Conservation (phyloP, 2,113 vertebrate species). For the Microcebus ravelobensis region DNA sequence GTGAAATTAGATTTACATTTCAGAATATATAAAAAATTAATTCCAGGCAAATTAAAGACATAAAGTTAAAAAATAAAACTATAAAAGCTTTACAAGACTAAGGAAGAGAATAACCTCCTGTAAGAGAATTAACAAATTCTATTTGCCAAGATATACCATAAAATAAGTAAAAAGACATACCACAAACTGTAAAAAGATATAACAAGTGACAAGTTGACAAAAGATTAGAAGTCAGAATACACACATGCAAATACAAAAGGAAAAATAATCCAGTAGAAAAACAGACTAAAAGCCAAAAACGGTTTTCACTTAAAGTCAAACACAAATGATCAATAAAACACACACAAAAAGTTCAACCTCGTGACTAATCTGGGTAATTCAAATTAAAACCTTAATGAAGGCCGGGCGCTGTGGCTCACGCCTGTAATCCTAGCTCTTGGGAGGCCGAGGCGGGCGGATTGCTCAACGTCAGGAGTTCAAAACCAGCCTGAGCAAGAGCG, state of each 20-base stretch:
- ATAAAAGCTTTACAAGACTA: background rate
- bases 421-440: too few species aligned
- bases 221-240: background rate
- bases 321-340: background rate
- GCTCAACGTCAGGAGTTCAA: too few species aligned
- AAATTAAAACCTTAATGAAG: background rate
- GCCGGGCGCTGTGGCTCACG: too few species aligned
- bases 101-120: background rate
- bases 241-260: background rate
- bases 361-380: background rate
- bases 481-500: too few species aligned
- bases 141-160: background rate
- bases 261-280: background rate
- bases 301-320: background rate
- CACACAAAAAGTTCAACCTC: background rate
- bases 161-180: background rate
- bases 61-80: background rate
- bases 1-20: background rate
- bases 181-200: background rate
- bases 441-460: too few species aligned
- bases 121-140: background rate
- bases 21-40: background rate
- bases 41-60: background rate
- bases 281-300: background rate
- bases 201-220: background rate